Base-by-base conservation (phyloP, 2,113 vertebrate species). In the Entelurus aequoreus region DNA sequence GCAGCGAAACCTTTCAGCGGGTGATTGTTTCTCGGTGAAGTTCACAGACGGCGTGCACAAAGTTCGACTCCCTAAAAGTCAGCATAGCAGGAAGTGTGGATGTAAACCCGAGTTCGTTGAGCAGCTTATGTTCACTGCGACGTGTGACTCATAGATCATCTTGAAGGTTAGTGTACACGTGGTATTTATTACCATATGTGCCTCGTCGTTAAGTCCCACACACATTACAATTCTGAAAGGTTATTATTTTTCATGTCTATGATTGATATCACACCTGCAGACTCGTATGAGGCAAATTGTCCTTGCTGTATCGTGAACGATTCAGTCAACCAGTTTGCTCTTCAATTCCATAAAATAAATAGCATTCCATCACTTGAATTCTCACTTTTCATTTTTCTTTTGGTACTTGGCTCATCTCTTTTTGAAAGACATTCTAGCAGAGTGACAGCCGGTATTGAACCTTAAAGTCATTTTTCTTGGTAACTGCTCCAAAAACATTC, bases 351-450 rank as follows among this genome's bases (percentile, higher is more conserved):
- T 60, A 40, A 55, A 64, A 75, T 63, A 21, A 47, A 53, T 55
- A 37, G 57, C 1, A 3, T 55, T 65, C 63, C 8, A 5, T n/a
- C 12, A 21, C 54, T 71, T 37, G 9, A 48, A 21, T 50, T 52
- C 46, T 75, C 65, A 16, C 63, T 50, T 46, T 54, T 15, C 47
- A 7, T 46, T 55, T 13, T 3, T 9, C 52, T 40, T 37, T 19
- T 52, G 28, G 2, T n/a, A 38, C 55, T 60, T 69, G 51, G 51
- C 28, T 66, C 75, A 35, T 57, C 52, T 68, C 56, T 84, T 65
- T 75, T 53, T 14, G 9, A 12, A 47, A 48, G 60, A 71, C 72
- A 81, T 77, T 28, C 28, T 71, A 75, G 72, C 58, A 0, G 2
- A 54, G 48, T 52, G 49, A 52, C 55, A 68, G 69, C 56, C 67